phyloP scores from a whole-genome alignment of 2,113 vertebrate genomes.

The Tricholaema leucomelas region DNA sequence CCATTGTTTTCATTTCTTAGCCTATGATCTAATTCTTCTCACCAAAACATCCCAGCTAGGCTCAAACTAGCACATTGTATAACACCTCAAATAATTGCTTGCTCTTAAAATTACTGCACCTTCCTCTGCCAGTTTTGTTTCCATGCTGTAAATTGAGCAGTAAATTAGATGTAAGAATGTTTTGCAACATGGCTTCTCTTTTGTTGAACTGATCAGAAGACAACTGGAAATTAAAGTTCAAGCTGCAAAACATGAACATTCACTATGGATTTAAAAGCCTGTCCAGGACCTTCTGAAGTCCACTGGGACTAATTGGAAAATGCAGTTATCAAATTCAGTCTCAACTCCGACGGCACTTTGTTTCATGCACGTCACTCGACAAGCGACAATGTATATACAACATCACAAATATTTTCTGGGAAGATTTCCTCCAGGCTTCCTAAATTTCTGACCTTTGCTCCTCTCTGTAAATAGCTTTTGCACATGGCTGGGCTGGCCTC shows the following conservation, averaged over 20 bases:
- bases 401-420: constrained; percentile 13
- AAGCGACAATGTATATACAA: not conserved
- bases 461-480: constrained; percentile 31
- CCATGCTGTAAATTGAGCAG: not conserved
- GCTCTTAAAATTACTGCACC: not conserved
- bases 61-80: too few species aligned
- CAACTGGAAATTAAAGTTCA: constrained; percentile 17
- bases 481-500: not conserved
- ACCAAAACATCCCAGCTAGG: too few species aligned
- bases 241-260: not conserved
- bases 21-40: too few species aligned
- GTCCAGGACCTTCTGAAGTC: not conserved
- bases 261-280: not conserved
- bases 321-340: not conserved
- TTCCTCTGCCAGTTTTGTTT: not conserved
- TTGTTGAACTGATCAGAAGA: not conserved
- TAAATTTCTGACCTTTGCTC: constrained; percentile 36
- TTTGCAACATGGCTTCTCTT: not conserved
- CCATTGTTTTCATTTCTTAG: too few species aligned
- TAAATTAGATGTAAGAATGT: constrained; percentile 18
- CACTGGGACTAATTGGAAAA: constrained; percentile 11
- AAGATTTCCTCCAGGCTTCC: constrained; percentile 37
- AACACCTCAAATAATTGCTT: not conserved
- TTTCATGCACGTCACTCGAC: not conserved
- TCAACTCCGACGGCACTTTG: not conserved